Evolutionary conservation across 2,797 vertebrate genomes (phyloP).

Genomic region (Selene dorsalis): DNA sequence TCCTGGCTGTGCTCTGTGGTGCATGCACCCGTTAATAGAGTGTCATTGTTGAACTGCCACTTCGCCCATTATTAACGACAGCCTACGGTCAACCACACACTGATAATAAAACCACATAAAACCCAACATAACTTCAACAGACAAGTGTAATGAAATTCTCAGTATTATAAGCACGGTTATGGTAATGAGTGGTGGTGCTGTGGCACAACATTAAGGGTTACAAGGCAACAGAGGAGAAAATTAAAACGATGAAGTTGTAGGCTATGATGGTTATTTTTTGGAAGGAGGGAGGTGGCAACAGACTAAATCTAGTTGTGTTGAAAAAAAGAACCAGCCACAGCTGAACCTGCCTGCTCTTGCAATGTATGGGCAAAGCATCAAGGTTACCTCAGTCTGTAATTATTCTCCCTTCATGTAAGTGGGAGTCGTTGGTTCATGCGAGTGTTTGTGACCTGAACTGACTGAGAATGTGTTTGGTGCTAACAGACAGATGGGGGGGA

Average conservation of each 20-base stretch:
- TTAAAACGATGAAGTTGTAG: constrained; percentile 79
- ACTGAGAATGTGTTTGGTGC: constrained; percentile 41
- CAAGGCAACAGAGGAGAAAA: constrained; percentile 82
- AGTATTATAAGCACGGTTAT: constrained; percentile 73
- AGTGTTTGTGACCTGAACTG: constrained; percentile 35
- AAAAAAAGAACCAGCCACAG: constrained; percentile 8
- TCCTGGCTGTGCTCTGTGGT: constrained; percentile 77
- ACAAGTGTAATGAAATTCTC: constrained; percentile 82
- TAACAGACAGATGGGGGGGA: constrained; percentile 31
- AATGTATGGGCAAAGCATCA: constrained; percentile 48
- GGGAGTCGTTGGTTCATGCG: constrained; percentile 13
- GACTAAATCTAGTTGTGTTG: constrained; percentile 8
- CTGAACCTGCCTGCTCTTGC: constrained; percentile 16
- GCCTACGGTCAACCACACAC: constrained; percentile 81
- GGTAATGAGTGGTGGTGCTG: constrained; percentile 76
- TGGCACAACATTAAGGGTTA: constrained; percentile 64
- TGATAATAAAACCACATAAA: constrained; percentile 83
- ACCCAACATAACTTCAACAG: constrained; percentile 80
- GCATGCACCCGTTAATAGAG: constrained; percentile 81
- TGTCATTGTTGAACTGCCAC: constrained; percentile 84
- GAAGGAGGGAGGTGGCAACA: background rate
- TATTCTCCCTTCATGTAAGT: constrained; percentile 19
- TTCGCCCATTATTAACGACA: constrained; percentile 82
- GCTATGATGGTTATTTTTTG: constrained; percentile 56
- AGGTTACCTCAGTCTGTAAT: constrained; percentile 51